These are phyloP conservation scores for Cephus pulcher DNA, from an alignment of 2,888 invertebrate genomes.

Conservation along the genomic window DNA sequence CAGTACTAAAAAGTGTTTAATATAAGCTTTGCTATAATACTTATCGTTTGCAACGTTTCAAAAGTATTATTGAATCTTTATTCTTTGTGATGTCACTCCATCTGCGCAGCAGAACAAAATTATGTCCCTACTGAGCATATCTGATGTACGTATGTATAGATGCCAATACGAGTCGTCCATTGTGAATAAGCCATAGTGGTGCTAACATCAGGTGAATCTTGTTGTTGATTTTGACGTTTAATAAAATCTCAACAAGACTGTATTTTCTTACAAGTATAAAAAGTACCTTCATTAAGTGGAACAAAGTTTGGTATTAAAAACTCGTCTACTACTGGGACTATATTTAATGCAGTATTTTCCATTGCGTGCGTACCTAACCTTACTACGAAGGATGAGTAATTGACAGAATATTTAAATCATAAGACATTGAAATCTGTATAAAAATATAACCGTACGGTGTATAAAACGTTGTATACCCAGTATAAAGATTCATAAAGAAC, in stretches of 20 bases:
- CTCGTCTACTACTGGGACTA: neutral
- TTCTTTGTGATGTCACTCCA: neutral
- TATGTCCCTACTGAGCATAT: neutral
- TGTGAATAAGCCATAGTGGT: neutral
- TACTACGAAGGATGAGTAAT: neutral
- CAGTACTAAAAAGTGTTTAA: neutral
- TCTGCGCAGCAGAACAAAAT: neutral
- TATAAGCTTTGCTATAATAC: neutral
- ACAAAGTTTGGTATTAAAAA: neutral
- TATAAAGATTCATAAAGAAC: neutral
- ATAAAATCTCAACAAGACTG: neutral
- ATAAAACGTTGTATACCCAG: neutral
- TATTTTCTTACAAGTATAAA: neutral
- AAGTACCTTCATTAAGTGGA: neutral
- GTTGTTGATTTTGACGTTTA: neutral
- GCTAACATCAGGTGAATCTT: neutral
- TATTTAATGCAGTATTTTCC: neutral
- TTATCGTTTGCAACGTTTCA: neutral
- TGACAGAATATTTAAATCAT: neutral
- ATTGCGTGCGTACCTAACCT: neutral
- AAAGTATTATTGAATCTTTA: neutral
- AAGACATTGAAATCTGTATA: neutral
- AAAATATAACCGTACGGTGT: neutral
- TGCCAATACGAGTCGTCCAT: neutral
- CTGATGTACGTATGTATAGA: neutral